Base-by-base conservation (phyloP, 2,888 invertebrate genomes). In the Dichetophora obliterata region DNA sequence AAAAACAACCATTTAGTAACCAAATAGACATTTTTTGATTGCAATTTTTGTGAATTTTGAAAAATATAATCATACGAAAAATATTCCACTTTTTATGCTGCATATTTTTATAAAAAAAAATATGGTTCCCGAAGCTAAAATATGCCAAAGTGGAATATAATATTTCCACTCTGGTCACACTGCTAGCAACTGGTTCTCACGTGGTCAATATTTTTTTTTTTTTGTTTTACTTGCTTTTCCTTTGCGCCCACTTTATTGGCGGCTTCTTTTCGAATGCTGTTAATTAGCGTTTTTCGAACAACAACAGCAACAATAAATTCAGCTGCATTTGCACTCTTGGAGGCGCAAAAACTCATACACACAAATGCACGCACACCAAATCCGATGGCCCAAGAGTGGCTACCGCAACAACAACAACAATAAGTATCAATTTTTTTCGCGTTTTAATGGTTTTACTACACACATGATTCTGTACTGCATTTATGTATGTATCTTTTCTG, bases 261-360 rank as follows among this genome's bases (percentile, higher is more conserved):
- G 71, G 71, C 71, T 59, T 59, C 59, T 43, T 71, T 71, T 71
- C 59, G 71, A 71, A 24, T 31, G 31, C 24, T 24, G 43, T 71
- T 59, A 71, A 71, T 71, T 71, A 71, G 59, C 59, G 71, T 71
- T 59, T 14, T 16, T 48, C 19, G 22, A 71, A 59, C 37, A 37
- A 9, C 24, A 59, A 59, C 43, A 71, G 14, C n/a, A 59, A 24
- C 71, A 61, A 57, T 1, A 37, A 48, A 37, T 63, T 31, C 79
- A 68, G 43, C 43, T 19, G 66, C 43, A 22, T 66, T 65, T 66
- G 66, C 66, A 22, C 66, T 66, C 16, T 66, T 66, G 19, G 9
- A 34, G 22, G 43, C 66, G 24, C 43, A 66, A 22, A 65, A 19
- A 65, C n/a, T 14, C 37, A 37, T 11, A 37, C 65, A 34, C 19